Evolutionary conservation across 2,888 invertebrate genomes (phyloP), one percentile per base, ranked within the genome.

Genomic region (Temnothorax ravouxi): DNA sequence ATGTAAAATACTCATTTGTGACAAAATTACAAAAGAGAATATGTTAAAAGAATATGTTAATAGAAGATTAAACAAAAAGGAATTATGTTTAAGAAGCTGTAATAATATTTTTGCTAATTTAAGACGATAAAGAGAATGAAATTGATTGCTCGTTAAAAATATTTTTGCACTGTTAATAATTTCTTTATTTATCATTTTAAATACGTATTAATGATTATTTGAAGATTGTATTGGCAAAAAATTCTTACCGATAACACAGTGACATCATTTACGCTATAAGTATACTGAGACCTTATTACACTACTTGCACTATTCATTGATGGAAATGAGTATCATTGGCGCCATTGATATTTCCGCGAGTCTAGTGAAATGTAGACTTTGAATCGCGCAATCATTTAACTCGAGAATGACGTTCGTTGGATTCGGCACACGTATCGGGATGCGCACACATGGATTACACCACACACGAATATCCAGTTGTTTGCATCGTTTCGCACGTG

Each of bases 331-430:
- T n/a, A 84, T 85, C 59, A 88, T 82, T 82, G 84, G 71, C 84
- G 79, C 66, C n/a, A 61, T 80, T 72, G 74, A 80, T 69, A 87
- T 85, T 85, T 80, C 77, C 59, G 74, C 56, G 71, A 83, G 50
- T 67, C 47, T 69, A 64, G 41, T 29, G 41, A 85, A 85, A 85
- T 79, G 61, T 69, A 64, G 34, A 21, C 54, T 25, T 67, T 44
- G 13, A 67, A 59, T 86, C 62, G 59, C 59, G 72, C 64, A 84
- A 84, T 44, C 34, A 38, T 76, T 54, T 61, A 38, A 64, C 54
- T 62, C 38, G 47, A 6, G 79, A 38, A 61, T 67, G 67, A 69
- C 77, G 56, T 64, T 21, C 21, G 21, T n/a, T 21, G 50, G 15
- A 66, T 47, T 72, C 54, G 44, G 38, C 18, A 25, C 69, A 66